Conservation (phyloP, 2,888 invertebrate species). For the Scaptomyza caliginosa region DNA sequence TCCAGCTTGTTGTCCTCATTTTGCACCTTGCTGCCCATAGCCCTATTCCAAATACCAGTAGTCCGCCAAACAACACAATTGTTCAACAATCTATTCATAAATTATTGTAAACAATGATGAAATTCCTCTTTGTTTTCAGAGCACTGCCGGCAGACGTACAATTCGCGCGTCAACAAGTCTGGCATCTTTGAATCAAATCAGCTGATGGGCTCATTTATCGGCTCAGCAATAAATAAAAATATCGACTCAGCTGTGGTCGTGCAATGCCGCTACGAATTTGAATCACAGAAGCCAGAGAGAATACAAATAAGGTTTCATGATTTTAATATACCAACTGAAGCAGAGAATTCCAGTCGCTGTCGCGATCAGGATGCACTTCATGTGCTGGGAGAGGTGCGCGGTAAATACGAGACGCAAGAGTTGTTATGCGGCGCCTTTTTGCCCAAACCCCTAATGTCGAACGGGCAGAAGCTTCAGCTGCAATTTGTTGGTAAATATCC, state of each 20-base stretch:
- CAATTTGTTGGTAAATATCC: constrained; percentile 90
- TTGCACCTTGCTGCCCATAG: constrained; percentile 43
- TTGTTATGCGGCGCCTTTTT: constrained; percentile 92
- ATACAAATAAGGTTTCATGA: constrained; percentile 83
- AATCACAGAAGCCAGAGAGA: constrained; percentile 92
- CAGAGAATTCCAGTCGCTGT: constrained; percentile 79
- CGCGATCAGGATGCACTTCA: constrained; percentile 80
- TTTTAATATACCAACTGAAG: constrained; percentile 81
- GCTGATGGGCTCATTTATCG: constrained; percentile 90
- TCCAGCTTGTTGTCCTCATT: constrained; percentile 89
- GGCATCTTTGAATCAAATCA: constrained; percentile 94
- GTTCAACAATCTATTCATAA: constrained; percentile 43
- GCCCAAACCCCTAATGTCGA: constrained; percentile 97
- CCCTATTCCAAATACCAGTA: constrained; percentile 12
- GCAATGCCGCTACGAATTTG: constrained; percentile 95
- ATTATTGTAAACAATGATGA: neutral
- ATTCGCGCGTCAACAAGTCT: constrained; percentile 91
- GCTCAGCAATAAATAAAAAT: constrained; percentile 32
- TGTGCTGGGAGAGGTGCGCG: constrained; percentile 91
- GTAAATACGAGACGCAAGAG: constrained; percentile 93
- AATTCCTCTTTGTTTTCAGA: constrained; percentile 81
- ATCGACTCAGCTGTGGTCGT: constrained; percentile 85
- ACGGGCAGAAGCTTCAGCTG: constrained; percentile 92
- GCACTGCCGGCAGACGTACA: constrained; percentile 91
- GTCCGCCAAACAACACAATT: constrained; percentile 9